Evolutionary conservation across 2,797 vertebrate genomes (phyloP), one percentile per base, ranked within the genome.

Genomic region (Enteromius unitaeniatus): DNA sequence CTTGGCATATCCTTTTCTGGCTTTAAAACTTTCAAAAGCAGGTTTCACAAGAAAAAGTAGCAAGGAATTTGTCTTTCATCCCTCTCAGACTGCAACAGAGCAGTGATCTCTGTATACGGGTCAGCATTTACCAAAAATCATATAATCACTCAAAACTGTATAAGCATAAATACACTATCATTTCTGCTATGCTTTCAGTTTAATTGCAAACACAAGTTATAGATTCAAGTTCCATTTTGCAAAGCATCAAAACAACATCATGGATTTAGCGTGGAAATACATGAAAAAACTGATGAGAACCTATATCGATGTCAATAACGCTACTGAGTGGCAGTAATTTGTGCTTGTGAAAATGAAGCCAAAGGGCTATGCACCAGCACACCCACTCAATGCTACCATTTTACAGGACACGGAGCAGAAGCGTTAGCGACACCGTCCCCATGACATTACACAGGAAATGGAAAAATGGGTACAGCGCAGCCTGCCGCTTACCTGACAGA

Each of bases 321-420:
- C 78, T 64, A 83, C 37, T 83, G 72, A 86, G 58, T 60, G 78
- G 51, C 23, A 73, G 64, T 85, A 86, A 88, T 86, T 84, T 85
- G 84, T 78, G 45, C 70, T 79, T 80, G 70, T 81, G 76, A 79
- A 87, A 86, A 88, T 86, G 42, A 76, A 88, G 89, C 82, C 81
- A n/a, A n/a, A n/a, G n/a, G n/a, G 72, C 79, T 49, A 81, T 69
- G 86, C 72, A 74, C 88, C 79, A 88, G 82, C 72, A 79, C 79
- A 67, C 31, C 21, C 31, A 55, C 86, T 92, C 90, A 89, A 91
- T 90, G 75, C 40, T 60, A 40, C 55, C 31, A 82, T 84, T 87
- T 85, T 82, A 68, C 58, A 62, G 69, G 49, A 67, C 75, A 62
- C 8, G 2, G 53, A 84, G 45, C 45, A 40, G 45, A 78, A 23